Percentiles rank a stretch among this genome's conserved stretches.
phyloP scores from a whole-genome alignment of 2,113 vertebrate genomes.

The Actenoides hombroni region DNA sequence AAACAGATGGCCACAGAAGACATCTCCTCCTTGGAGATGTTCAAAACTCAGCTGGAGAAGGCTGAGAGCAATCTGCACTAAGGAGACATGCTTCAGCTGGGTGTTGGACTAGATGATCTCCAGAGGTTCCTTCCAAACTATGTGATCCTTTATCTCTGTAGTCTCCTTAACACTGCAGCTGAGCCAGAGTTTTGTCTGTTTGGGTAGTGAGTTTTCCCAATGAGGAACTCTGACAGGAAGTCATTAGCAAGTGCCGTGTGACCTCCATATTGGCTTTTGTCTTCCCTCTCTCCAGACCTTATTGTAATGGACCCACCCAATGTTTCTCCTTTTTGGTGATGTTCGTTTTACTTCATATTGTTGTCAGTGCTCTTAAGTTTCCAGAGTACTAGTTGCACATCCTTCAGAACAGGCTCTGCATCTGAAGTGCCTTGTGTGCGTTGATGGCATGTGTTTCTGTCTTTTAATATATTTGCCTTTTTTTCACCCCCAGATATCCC shows the following conservation, averaged over 20 bases:
- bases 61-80: background rate
- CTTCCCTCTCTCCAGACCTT: background rate
- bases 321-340: background rate
- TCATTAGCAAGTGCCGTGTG: background rate
- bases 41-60: background rate
- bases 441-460: background rate
- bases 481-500: conserved; percentile 62
- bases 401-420: background rate
- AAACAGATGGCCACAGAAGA: background rate
- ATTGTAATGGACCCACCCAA: background rate
- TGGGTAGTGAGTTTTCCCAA: background rate
- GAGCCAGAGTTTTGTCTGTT: background rate
- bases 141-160: background rate
- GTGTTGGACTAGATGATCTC: background rate
- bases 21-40: background rate
- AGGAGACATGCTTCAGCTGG: background rate
- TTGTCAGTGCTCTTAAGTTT: background rate
- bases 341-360: background rate
- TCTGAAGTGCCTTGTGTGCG: background rate
- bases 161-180: background rate
- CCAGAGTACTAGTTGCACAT: background rate
- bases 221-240: background rate
- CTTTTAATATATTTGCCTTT: conserved; percentile 6
- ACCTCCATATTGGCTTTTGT: background rate
- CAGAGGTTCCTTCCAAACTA: background rate